Percentiles rank a stretch among this genome's conserved stretches.
These are phyloP conservation scores for Collichthys lucidus DNA, from an alignment of 2,113 vertebrate genomes.

Conservation along the genomic window DNA sequence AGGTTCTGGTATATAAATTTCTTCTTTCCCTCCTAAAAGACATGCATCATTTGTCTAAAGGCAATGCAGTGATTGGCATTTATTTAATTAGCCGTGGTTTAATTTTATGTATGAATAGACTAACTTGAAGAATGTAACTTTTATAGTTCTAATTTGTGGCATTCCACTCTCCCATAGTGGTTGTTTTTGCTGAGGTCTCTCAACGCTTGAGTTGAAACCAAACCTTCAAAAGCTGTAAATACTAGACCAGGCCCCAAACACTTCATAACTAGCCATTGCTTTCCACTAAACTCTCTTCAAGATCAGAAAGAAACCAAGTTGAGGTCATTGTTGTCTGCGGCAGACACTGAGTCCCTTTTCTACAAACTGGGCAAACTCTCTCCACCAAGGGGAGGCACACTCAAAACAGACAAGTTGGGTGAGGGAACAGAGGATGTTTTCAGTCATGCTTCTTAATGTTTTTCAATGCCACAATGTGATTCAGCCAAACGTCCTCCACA, in stretches of 20 bases:
- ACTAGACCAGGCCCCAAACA: slow-evolving; percentile 43
- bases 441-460: slow-evolving; percentile 48
- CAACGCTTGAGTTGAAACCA: slow-evolving; percentile 48
- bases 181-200: slow-evolving; percentile 54
- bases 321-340: slow-evolving; percentile 38
- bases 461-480: slow-evolving; percentile 51
- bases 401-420: slow-evolving; percentile 33
- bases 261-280: slow-evolving; percentile 46
- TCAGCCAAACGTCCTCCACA: slow-evolving; percentile 61
- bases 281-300: slow-evolving; percentile 49
- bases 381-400: slow-evolving; percentile 36
- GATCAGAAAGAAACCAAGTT: slow-evolving; percentile 43
- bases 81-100: slow-evolving; percentile 58
- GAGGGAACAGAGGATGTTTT: slow-evolving; percentile 62
- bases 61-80: slow-evolving; percentile 39
- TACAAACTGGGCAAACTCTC: slow-evolving; percentile 46
- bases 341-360: slow-evolving; percentile 58
- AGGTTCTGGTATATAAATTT: slow-evolving; percentile 51
- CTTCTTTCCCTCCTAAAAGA: slow-evolving; percentile 42
- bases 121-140: slow-evolving; percentile 47
- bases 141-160: slow-evolving; percentile 51
- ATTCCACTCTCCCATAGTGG: slow-evolving; percentile 33
- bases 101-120: slow-evolving; percentile 48
- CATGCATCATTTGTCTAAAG: slow-evolving; percentile 47
- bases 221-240: slow-evolving; percentile 52